Conservation (phyloP, 2,888 invertebrate species). For the Apamea sordens region DNA sequence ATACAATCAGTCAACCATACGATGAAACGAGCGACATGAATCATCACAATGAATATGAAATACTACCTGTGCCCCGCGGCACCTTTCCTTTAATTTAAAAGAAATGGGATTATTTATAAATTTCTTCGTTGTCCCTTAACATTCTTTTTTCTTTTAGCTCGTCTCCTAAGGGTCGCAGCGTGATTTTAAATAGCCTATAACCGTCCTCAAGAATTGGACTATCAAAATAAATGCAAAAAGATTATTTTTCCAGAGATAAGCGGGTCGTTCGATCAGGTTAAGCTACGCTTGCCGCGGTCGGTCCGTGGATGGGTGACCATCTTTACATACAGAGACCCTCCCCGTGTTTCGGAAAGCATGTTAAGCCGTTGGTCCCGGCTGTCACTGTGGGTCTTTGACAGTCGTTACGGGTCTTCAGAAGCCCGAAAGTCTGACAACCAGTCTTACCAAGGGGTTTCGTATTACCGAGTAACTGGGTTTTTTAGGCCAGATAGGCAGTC, state of each 20-base stretch:
- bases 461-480: too few relatives aligned
- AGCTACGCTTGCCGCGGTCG: too few relatives aligned
- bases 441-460: too few relatives aligned
- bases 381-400: too few relatives aligned
- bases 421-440: too few relatives aligned
- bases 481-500: too few relatives aligned
- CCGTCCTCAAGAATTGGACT: neutral
- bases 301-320: too few relatives aligned
- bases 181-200: neutral
- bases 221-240: neutral
- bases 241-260: neutral
- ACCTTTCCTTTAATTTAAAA: neutral
- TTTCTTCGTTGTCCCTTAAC: neutral
- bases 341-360: too few relatives aligned
- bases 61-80: neutral
- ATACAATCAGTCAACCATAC: neutral
- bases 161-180: neutral
- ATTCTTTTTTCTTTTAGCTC: neutral
- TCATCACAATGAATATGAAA: neutral
- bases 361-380: too few relatives aligned
- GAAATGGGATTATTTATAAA: neutral
- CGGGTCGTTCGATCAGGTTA: neutral
- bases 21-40: neutral
- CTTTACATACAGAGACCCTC: too few relatives aligned
- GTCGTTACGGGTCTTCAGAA: too few relatives aligned